Conservation (phyloP, 2,888 invertebrate species). For the Bugula neritina region DNA sequence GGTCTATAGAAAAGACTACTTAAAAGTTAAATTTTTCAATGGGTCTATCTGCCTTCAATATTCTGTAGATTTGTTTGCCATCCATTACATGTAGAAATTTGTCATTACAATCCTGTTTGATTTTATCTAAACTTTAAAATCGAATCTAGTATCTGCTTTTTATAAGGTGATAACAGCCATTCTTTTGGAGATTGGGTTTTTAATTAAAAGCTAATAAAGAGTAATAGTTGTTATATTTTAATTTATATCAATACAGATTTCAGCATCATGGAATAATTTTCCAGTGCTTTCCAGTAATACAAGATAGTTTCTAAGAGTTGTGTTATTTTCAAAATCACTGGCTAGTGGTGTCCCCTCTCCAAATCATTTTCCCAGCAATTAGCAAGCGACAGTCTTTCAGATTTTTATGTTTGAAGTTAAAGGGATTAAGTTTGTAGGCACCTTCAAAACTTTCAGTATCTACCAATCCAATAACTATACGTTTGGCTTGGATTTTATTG, state of each 20-base stretch:
- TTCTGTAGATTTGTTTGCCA: too few species aligned
- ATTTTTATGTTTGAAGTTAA: conserved; percentile 15
- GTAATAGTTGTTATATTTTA: not conserved
- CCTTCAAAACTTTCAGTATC: conserved; percentile 8
- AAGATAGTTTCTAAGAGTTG: conserved; percentile 7
- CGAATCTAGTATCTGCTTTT: not conserved
- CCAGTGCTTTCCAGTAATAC: not conserved
- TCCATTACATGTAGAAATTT: too few species aligned
- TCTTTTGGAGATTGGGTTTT: not conserved
- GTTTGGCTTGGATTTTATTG: not conserved
- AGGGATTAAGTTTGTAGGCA: not conserved
- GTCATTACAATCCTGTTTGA: too few species aligned
- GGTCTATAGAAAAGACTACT: not conserved
- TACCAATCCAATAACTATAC: conserved; percentile 10
- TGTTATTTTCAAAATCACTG: not conserved
- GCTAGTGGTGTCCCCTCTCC: not conserved
- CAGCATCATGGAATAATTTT: not conserved
- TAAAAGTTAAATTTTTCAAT: not conserved
- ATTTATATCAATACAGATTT: not conserved
- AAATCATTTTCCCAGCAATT: conserved; percentile 16
- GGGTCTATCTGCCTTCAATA: too few species aligned
- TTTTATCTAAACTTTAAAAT: not conserved
- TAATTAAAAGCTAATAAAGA: conserved; percentile 1
- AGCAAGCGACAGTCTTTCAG: conserved; percentile 8
- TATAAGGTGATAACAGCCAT: conserved; percentile 3